phyloP scores from a whole-genome alignment of 1,140 invertebrate species.

The Drosophila lowei region DNA sequence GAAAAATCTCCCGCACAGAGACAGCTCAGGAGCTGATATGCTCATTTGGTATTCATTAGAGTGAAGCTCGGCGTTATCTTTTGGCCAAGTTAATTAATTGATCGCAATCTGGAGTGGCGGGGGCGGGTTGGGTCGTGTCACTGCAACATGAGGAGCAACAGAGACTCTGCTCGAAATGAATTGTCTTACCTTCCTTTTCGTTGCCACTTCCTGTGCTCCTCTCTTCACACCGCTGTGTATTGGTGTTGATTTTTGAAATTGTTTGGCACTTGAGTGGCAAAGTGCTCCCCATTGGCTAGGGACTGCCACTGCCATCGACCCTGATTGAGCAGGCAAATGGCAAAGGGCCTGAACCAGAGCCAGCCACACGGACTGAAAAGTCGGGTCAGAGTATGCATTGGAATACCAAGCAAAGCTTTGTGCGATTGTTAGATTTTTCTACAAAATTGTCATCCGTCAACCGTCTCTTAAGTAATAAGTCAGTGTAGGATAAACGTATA shows the following conservation, averaged over 20 bases:
- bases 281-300: conserved; percentile 61
- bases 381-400: conserved; percentile 4
- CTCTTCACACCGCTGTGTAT: conserved; percentile 14
- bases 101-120: conserved; percentile 49
- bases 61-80: conserved; percentile 44
- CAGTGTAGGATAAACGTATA: not conserved
- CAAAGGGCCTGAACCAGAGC: conserved; percentile 14
- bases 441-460: conserved; percentile 5
- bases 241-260: conserved; percentile 79
- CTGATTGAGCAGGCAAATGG: conserved; percentile 47
- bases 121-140: conserved; percentile 21
- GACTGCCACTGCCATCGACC: conserved; percentile 35
- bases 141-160: conserved; percentile 5
- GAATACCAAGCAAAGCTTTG: conserved; percentile 14
- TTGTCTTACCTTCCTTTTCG: conserved; percentile 42
- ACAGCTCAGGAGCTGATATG: conserved; percentile 48
- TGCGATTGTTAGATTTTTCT: conserved; percentile 17
- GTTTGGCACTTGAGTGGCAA: conserved; percentile 76
- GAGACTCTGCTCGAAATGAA: conserved; percentile 50
- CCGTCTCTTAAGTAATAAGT: not conserved
- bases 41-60: conserved; percentile 79
- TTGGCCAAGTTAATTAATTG: conserved; percentile 77
- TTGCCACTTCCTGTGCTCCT: conserved; percentile 11
- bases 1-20: conserved; percentile 22
- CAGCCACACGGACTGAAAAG: conserved; percentile 17